Evolutionary conservation across 2,797 vertebrate genomes (phyloP).

Genomic region (Artibeus jamaicensis): DNA sequence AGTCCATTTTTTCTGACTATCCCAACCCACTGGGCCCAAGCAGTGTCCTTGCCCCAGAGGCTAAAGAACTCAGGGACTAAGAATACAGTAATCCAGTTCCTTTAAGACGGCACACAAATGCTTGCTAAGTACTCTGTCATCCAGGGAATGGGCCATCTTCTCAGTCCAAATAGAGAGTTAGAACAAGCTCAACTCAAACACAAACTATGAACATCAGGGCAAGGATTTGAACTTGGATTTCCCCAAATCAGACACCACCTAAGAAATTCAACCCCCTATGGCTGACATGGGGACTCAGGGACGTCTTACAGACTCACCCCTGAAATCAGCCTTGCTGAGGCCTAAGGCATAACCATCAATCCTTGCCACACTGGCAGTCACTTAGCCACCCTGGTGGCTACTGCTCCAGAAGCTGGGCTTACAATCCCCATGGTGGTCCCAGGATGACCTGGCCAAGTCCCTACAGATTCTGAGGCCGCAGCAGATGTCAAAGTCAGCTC

Average conservation of each 20-base stretch:
- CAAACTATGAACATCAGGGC: not conserved
- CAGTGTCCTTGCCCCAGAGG: not conserved
- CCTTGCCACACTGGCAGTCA: fast-evolving
- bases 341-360: fast-evolving
- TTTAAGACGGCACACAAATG: not conserved
- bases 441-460: not conserved
- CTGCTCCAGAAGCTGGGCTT: not conserved
- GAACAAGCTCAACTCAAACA: not conserved
- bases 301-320: fast-evolving
- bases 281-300: fast-evolving
- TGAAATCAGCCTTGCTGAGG: not conserved
- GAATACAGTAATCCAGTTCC: not conserved
- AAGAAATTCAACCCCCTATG: not conserved
- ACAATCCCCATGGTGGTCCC: not conserved
- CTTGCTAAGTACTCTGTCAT: fast-evolving
- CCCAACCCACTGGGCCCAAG: not conserved
- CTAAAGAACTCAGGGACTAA: not conserved
- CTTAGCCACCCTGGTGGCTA: fast-evolving
- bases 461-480: fast-evolving
- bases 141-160: not conserved
- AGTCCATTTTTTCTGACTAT: not conserved
- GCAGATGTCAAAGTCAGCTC: not conserved
- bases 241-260: not conserved
- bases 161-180: not conserved
- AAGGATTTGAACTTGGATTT: not conserved